These are phyloP conservation scores for Hecatera dysodea DNA, from an alignment of 2,888 invertebrate species.

Conservation along the genomic window DNA sequence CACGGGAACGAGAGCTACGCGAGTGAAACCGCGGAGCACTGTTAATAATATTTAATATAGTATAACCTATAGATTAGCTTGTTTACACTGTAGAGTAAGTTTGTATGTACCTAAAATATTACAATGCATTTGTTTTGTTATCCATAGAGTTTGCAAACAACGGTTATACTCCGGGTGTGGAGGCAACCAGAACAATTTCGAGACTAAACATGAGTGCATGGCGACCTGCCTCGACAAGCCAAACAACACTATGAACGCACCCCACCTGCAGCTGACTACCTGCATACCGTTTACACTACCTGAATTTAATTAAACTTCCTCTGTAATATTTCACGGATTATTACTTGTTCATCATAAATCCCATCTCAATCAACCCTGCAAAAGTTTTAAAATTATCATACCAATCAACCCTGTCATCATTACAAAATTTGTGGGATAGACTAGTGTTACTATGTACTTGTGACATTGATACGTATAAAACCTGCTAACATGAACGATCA, in stretches of 20 bases:
- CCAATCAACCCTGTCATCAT: background rate
- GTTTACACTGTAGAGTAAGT: no score
- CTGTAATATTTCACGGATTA: background rate
- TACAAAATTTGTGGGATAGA: no score
- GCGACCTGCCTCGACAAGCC: slow-evolving; percentile 74
- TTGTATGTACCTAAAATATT: background rate
- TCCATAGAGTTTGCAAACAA: slow-evolving; percentile 76
- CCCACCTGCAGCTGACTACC: slow-evolving; percentile 59
- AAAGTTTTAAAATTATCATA: no score
- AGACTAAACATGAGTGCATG: slow-evolving; percentile 74
- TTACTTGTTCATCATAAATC: background rate
- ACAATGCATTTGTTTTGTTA: slow-evolving; percentile 20
- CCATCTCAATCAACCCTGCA: background rate
- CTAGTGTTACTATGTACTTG: background rate
- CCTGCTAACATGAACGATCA: no score
- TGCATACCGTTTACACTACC: slow-evolving; percentile 68
- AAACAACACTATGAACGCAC: slow-evolving; percentile 72
- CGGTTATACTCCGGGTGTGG: slow-evolving; percentile 85
- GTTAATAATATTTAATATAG: no score
- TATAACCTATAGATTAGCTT: no score
- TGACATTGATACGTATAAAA: no score
- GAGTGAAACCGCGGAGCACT: no score
- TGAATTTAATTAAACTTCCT: slow-evolving; percentile 45
- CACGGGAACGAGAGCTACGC: no score
- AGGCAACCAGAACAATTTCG: slow-evolving; percentile 86